Conservation (phyloP, 2,888 invertebrate species). For the Lysandra coridon region DNA sequence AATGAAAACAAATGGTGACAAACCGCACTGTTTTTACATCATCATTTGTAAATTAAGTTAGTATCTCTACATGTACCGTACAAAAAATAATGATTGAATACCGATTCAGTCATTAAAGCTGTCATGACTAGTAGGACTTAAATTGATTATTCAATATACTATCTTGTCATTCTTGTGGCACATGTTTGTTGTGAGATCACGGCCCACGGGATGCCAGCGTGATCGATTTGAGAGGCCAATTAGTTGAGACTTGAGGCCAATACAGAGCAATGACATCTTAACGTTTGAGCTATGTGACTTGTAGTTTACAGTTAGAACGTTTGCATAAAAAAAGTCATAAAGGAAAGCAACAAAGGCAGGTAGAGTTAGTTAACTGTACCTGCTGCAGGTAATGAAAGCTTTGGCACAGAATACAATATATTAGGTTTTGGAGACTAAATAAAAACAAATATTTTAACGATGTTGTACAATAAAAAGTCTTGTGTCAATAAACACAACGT, state of each 20-base stretch:
- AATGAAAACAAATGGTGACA: conserved; percentile 5
- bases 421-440: background rate
- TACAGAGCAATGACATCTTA: conserved; percentile 11
- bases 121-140: background rate
- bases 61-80: background rate
- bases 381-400: background rate
- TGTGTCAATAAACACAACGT: too few species aligned
- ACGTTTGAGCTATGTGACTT: background rate
- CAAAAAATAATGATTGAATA: background rate
- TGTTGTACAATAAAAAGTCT: too few species aligned
- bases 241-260: background rate
- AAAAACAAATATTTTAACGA: too few species aligned
- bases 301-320: conserved; percentile 27
- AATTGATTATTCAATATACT: background rate
- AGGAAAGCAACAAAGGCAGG: background rate
- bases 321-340: background rate
- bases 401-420: background rate
- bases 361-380: background rate
- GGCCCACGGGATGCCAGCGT: background rate
- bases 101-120: background rate
- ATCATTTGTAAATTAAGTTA: background rate
- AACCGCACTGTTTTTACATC: background rate
- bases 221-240: conserved; percentile 2
- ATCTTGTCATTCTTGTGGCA: background rate
- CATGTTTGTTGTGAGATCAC: background rate